A percentile compares a stretch with the other conserved stretches of the same genome.
Conservation (phyloP, 2,888 invertebrate genomes). For the Agrotis ipsilon region DNA sequence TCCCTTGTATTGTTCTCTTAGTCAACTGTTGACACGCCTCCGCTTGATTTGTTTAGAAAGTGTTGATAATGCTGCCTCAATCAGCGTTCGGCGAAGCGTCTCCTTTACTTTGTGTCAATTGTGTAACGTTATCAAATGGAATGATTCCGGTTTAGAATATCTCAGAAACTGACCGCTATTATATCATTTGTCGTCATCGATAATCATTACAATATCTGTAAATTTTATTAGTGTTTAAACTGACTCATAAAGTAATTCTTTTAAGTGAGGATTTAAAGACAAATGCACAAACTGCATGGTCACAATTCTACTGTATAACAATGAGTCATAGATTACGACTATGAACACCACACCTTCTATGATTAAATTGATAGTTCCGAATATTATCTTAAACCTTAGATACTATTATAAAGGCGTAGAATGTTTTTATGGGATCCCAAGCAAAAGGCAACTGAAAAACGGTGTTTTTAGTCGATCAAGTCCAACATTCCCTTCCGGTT, state of each 20-base stretch:
- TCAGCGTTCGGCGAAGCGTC: not conserved
- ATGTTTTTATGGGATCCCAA: too few relatives aligned
- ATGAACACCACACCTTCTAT: not conserved
- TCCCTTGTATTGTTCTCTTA: not conserved
- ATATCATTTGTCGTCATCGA: conserved; percentile 4
- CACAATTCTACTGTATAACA: not conserved
- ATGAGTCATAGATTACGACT: not conserved
- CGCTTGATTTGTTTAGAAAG: not conserved
- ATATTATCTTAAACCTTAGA: not conserved
- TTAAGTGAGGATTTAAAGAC: not conserved
- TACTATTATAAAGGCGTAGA: not conserved
- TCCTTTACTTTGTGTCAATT: not conserved
- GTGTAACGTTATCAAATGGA: not conserved
- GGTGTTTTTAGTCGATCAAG: too few relatives aligned
- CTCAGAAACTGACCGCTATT: not conserved
- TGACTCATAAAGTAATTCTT: conserved; percentile 5
- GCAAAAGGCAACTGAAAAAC: too few relatives aligned
- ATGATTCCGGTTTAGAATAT: not conserved
- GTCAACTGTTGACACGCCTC: not conserved
- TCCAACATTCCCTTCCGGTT: too few relatives aligned
- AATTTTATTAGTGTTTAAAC: not conserved
- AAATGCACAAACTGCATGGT: not conserved
- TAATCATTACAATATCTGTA: not conserved
- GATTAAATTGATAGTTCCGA: not conserved
- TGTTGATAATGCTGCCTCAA: not conserved